phyloP scores from a whole-genome alignment of 2,797 vertebrate species.

The Benthosema pterotum region DNA sequence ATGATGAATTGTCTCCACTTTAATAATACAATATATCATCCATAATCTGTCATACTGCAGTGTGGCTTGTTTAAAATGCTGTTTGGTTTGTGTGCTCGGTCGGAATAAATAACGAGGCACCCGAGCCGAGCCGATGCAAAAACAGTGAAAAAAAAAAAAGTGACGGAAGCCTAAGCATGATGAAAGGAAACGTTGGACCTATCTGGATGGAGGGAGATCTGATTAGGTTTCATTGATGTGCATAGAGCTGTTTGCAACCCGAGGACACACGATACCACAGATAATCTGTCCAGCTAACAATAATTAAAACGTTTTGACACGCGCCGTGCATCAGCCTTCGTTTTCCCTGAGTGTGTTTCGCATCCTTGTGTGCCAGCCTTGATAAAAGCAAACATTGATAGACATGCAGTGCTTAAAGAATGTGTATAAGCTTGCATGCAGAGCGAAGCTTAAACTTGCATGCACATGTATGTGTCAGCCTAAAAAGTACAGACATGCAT shows the following conservation, averaged over 20 bases:
- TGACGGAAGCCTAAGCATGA: constrained; percentile 4
- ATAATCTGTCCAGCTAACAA: constrained; percentile 59
- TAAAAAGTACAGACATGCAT: constrained; percentile 3
- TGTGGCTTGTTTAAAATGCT: not conserved
- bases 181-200: constrained; percentile 25
- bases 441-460: not conserved
- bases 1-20: constrained; percentile 37
- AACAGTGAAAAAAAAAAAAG: not conserved
- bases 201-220: constrained; percentile 39
- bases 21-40: constrained; percentile 20
- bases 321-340: constrained; percentile 27
- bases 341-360: constrained; percentile 36
- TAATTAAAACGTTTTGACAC: constrained; percentile 62
- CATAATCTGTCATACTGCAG: constrained; percentile 4
- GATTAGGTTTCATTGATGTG: constrained; percentile 52
- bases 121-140: not conserved
- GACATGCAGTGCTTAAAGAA: no score
- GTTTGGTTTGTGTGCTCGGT: not conserved
- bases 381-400: not conserved
- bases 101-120: not conserved
- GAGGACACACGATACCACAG: constrained; percentile 51
- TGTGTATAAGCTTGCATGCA: no score
- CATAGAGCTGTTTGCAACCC: constrained; percentile 32
- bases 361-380: constrained; percentile 22
- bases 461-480: constrained; percentile 24